These are phyloP conservation scores for Tachystola acroxantha DNA, from an alignment of 2,888 invertebrate genomes.

Conservation along the genomic window DNA sequence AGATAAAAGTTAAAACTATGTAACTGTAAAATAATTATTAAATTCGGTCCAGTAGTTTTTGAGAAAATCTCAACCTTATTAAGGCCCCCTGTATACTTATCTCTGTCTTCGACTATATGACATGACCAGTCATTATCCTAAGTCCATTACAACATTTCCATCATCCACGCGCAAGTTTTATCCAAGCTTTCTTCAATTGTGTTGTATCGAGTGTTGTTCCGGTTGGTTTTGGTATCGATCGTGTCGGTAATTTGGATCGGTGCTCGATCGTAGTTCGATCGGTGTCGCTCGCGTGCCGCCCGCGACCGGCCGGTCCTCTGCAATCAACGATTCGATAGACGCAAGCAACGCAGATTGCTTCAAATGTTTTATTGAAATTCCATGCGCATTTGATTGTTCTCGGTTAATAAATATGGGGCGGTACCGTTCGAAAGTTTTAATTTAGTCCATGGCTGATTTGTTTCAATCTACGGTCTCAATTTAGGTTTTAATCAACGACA, in stretches of 20 bases:
- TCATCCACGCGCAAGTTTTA: constrained; percentile 40
- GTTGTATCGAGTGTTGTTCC: constrained; percentile 42
- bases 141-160: too few species aligned
- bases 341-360: constrained; percentile 23
- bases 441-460: constrained; percentile 3
- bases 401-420: constrained; percentile 9
- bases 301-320: constrained; percentile 31
- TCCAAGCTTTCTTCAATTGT: constrained; percentile 2
- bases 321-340: constrained; percentile 59
- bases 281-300: constrained; percentile 52
- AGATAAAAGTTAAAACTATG: too few species aligned
- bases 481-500: too few species aligned
- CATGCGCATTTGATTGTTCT: constrained; percentile 28
- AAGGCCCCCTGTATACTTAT: too few species aligned
- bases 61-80: too few species aligned
- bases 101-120: too few species aligned
- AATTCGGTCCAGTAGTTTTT: too few species aligned
- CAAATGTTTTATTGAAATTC: constrained; percentile 34
- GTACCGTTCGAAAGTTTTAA: constrained; percentile 12
- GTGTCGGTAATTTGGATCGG: constrained; percentile 33
- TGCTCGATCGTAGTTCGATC: constrained; percentile 36
- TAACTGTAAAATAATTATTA: too few species aligned
- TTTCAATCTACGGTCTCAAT: not conserved
- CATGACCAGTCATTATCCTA: too few species aligned
- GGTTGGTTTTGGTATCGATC: constrained; percentile 41